Conservation (phyloP, 2,888 invertebrate genomes). For the Trachelus troglodyta region DNA sequence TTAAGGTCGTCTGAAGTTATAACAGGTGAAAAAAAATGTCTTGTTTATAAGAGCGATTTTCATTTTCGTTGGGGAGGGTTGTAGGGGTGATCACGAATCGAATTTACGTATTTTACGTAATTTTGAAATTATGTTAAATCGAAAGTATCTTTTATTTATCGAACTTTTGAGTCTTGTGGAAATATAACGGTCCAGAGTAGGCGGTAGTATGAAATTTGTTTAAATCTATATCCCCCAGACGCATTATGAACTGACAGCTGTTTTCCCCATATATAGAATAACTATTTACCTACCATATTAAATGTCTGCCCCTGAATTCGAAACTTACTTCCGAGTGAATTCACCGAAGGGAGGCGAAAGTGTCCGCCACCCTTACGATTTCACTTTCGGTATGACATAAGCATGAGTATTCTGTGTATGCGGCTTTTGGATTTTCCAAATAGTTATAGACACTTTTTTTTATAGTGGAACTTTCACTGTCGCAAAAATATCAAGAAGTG, state of each 20-base stretch:
- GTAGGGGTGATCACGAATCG: not conserved
- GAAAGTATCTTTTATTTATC: not conserved
- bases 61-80: fast-evolving
- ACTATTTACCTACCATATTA: not conserved
- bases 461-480: not conserved
- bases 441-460: not conserved
- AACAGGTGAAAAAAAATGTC: not conserved
- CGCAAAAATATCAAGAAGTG: not conserved
- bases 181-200: not conserved
- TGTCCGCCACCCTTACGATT: not conserved
- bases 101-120: not conserved
- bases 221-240: not conserved
- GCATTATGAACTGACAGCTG: not conserved
- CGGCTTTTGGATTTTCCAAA: not conserved
- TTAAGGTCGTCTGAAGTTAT: not conserved
- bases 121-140: not conserved
- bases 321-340: not conserved
- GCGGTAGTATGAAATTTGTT: not conserved
- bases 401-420: not conserved
- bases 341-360: not conserved
- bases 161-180: not conserved
- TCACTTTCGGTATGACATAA: not conserved
- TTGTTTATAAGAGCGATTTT: not conserved
- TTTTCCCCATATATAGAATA: not conserved
- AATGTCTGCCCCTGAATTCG: not conserved